phyloP scores from a whole-genome alignment of 2,113 vertebrate species.

The Pelecanus crispus region DNA sequence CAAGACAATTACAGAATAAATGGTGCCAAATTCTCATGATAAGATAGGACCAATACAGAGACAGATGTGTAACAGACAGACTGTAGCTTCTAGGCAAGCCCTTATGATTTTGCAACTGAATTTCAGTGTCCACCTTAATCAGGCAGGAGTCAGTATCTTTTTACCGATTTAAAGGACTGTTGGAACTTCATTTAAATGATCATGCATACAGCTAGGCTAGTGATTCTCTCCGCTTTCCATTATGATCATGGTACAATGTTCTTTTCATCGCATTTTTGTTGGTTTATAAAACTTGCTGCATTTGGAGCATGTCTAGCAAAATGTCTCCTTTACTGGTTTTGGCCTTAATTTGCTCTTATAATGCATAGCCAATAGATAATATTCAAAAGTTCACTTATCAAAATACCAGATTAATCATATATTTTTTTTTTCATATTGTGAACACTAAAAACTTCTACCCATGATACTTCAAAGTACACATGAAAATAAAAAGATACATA shows the following conservation, averaged over 20 bases:
- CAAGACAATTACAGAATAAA: neutral
- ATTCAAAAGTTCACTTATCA: neutral
- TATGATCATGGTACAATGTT: neutral
- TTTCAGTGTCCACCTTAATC: neutral
- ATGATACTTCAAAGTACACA: neutral
- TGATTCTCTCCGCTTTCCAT: neutral
- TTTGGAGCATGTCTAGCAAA: neutral
- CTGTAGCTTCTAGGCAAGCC: neutral
- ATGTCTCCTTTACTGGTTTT: neutral
- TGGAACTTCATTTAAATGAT: neutral
- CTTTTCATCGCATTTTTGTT: neutral
- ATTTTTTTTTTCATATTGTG: neutral
- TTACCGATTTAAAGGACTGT: neutral
- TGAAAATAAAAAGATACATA: slow-evolving; percentile 27
- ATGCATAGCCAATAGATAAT: neutral
- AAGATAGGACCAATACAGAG: neutral
- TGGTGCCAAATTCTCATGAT: neutral
- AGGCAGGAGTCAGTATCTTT: neutral
- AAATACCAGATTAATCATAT: neutral
- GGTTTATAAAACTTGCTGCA: neutral
- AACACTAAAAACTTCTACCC: neutral
- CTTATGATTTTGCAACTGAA: neutral
- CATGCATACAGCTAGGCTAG: neutral
- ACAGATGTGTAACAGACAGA: neutral
- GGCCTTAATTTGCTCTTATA: neutral